Conservation (phyloP, 2,888 invertebrate genomes). For the Agrotis ipsilon region DNA sequence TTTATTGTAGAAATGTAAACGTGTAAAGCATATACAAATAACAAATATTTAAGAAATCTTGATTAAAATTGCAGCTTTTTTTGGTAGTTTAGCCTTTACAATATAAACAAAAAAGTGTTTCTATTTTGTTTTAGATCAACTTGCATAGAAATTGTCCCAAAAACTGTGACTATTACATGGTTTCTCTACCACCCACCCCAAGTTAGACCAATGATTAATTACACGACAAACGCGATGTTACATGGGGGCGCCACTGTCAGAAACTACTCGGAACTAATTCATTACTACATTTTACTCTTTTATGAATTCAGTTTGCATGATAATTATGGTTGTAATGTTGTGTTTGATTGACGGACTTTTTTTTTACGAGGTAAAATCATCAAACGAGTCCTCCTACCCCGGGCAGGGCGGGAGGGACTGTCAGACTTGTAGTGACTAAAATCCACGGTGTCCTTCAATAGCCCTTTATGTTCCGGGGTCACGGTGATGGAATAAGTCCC, state of each 20-base stretch:
- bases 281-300: slow-evolving; percentile 42
- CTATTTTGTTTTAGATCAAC: background rate
- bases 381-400: too few species aligned
- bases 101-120: background rate
- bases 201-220: slow-evolving; percentile 64
- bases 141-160: slow-evolving; percentile 1
- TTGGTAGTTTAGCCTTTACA: too few species aligned
- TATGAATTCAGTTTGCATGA: background rate
- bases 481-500: too few species aligned
- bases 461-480: too few species aligned
- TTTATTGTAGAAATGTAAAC: background rate
- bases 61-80: too few species aligned
- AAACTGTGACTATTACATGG: slow-evolving; percentile 10
- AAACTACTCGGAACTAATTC: slow-evolving; percentile 42
- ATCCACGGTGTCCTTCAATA: too few species aligned
- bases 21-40: background rate
- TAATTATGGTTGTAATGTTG: too few species aligned
- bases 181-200: background rate
- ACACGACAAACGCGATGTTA: slow-evolving; percentile 35
- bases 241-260: slow-evolving; percentile 13
- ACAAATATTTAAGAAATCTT: too few species aligned
- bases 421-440: too few species aligned
- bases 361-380: too few species aligned
- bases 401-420: too few species aligned
- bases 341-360: too few species aligned